These are phyloP conservation scores for Phortica okadai DNA, from an alignment of 2,888 invertebrate species.

Conservation along the genomic window DNA sequence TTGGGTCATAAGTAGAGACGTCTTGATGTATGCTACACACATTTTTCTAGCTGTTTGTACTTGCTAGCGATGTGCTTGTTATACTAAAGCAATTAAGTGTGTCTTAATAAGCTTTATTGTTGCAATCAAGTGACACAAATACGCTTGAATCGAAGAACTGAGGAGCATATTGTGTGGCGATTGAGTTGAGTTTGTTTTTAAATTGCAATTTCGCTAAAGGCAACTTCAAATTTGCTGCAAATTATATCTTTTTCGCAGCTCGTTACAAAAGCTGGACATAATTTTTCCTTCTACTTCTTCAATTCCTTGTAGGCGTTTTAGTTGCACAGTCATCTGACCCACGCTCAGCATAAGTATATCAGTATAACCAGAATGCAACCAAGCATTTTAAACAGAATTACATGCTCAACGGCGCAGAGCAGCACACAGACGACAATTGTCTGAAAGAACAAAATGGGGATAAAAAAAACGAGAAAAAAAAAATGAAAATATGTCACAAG, in stretches of 20 bases:
- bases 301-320: conserved; percentile 10
- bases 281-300: neutral
- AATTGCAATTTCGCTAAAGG: too few species aligned
- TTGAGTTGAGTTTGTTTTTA: too few species aligned
- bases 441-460: neutral
- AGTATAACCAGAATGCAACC: neutral
- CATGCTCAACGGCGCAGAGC: conserved; percentile 23
- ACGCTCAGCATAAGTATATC: neutral
- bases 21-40: neutral
- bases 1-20: conserved; percentile 17
- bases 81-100: conserved; percentile 16
- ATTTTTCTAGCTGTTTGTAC: conserved; percentile 8
- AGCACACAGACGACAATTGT: neutral
- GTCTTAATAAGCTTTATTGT: conserved; percentile 25
- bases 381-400: conserved; percentile 27
- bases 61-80: neutral
- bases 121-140: conserved; percentile 4
- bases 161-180: neutral
- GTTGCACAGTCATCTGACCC: neutral
- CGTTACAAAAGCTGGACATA: neutral
- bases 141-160: neutral
- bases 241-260: neutral
- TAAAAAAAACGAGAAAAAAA: neutral
- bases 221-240: neutral
- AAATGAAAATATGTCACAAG: conserved; percentile 22